These are phyloP conservation scores for Hyperoodon ampullatus DNA, from an alignment of 2,113 vertebrate species.

Conservation along the genomic window DNA sequence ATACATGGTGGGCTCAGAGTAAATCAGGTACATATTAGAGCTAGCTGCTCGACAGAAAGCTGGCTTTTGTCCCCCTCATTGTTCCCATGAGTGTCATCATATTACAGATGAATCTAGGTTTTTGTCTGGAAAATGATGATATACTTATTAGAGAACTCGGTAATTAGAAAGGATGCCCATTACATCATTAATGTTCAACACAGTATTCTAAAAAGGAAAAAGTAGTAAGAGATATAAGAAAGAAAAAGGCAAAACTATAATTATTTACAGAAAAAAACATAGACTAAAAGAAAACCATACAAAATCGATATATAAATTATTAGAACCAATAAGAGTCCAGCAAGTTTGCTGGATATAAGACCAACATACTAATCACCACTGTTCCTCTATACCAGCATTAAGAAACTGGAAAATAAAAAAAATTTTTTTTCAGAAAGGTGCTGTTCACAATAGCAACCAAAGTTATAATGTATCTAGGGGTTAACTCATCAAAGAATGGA, in stretches of 20 bases:
- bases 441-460: background rate
- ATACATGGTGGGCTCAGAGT: background rate
- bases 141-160: background rate
- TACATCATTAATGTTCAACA: background rate
- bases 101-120: background rate
- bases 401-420: background rate
- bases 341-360: background rate
- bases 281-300: background rate
- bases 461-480: background rate
- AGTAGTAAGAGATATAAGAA: background rate
- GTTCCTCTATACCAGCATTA: background rate
- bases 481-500: constrained; percentile 1
- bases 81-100: background rate
- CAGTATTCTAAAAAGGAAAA: background rate
- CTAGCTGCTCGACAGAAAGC: background rate
- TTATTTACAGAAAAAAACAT: background rate
- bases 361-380: background rate
- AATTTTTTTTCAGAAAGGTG: background rate
- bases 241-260: background rate
- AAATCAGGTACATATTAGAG: background rate
- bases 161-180: background rate
- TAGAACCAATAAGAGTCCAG: background rate
- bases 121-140: background rate
- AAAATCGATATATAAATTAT: constrained; percentile 15
- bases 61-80: background rate